These are phyloP conservation scores for Arge pagana DNA, from an alignment of 2,888 invertebrate species.

Conservation along the genomic window DNA sequence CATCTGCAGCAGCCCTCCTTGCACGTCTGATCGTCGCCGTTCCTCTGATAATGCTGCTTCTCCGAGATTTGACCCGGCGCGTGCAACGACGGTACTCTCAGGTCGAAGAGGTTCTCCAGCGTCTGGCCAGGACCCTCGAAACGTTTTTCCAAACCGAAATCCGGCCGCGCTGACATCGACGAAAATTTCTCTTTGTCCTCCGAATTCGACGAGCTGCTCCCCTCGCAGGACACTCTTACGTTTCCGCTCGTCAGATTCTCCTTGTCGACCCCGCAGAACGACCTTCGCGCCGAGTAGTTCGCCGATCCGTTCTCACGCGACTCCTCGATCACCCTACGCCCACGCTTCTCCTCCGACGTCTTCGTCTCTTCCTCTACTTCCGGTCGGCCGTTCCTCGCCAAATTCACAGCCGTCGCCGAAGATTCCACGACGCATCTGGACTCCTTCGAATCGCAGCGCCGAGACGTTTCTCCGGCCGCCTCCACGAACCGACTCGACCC, in stretches of 20 bases:
- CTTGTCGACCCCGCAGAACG: neutral
- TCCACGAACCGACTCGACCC: conserved; percentile 1
- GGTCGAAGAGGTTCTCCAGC: conserved; percentile 11
- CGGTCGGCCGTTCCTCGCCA: neutral
- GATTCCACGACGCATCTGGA: conserved; percentile 2
- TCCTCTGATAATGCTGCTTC: conserved; percentile 6
- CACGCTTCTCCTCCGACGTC: neutral
- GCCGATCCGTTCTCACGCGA: neutral
- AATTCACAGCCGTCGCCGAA: conserved; percentile 3
- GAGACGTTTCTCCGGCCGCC: neutral
- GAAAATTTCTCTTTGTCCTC: neutral
- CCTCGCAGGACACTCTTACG: neutral
- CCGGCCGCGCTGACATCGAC: neutral
- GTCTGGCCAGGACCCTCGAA: conserved; percentile 6
- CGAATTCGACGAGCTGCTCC: neutral
- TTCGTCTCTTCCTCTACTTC: neutral
- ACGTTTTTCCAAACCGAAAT: too few relatives aligned
- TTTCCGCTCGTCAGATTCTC: neutral
- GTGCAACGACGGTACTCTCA: conserved; percentile 16
- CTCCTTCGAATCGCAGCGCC: neutral
- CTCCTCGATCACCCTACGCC: neutral
- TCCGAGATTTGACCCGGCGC: neutral
- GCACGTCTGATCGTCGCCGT: neutral
- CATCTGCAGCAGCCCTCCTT: conserved; percentile 17
- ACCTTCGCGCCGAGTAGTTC: conserved; percentile 1